phyloP scores from a whole-genome alignment of 2,888 invertebrate genomes.

The Apodemia mormo region DNA sequence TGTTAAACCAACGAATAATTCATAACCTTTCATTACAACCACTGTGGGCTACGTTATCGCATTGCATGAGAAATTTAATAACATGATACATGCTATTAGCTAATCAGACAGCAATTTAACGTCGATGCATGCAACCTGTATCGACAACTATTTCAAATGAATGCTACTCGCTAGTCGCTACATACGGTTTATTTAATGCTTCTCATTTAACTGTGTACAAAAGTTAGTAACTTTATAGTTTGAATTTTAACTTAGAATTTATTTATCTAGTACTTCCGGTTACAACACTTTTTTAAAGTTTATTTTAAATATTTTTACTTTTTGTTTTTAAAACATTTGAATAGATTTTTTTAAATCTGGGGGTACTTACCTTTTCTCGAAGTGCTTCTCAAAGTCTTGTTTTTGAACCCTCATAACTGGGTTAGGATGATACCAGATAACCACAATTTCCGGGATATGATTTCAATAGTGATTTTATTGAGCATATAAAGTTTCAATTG shows the following conservation, averaged over 20 bases:
- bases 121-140: slow-evolving; percentile 23
- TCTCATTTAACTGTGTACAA: neutral
- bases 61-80: slow-evolving; percentile 34
- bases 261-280: neutral
- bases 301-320: neutral
- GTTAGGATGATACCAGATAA: no score
- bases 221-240: neutral
- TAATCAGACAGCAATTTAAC: slow-evolving; percentile 31
- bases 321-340: no score
- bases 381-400: no score
- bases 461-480: no score
- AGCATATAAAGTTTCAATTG: no score
- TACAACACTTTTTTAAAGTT: neutral
- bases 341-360: no score
- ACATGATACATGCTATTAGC: slow-evolving; percentile 33
- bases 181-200: neutral
- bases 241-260: neutral
- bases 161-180: neutral
- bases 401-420: no score
- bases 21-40: slow-evolving; percentile 12
- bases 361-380: no score
- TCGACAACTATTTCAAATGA: slow-evolving; percentile 17
- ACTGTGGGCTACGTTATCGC: slow-evolving; percentile 2
- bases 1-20: slow-evolving; percentile 9
- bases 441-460: no score